Percentiles rank a stretch among this genome's conserved stretches.
These are phyloP conservation scores for Ceyx melanurus DNA, from an alignment of 2,113 vertebrate species.

Conservation along the genomic window DNA sequence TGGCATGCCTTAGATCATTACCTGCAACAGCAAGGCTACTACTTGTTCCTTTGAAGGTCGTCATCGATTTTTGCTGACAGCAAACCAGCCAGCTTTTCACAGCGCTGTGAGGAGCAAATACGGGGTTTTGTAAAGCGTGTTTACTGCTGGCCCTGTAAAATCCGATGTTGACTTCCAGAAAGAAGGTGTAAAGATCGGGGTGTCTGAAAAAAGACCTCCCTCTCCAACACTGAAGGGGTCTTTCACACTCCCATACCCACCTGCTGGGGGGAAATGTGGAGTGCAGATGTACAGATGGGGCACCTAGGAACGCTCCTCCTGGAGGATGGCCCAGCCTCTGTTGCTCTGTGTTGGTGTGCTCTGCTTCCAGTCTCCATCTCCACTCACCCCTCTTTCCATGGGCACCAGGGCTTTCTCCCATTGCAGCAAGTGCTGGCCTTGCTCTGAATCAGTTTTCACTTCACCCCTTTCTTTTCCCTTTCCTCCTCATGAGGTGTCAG, in stretches of 20 bases:
- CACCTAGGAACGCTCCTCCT: background rate
- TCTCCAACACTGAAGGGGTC: background rate
- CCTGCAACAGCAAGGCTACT: background rate
- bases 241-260: background rate
- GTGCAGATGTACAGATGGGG: background rate
- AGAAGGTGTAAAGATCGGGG: background rate
- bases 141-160: background rate
- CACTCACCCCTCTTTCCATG: background rate
- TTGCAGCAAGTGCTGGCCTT: background rate
- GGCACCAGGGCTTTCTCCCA: background rate
- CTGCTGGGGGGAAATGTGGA: background rate
- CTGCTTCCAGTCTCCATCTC: background rate
- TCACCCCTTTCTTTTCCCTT: background rate
- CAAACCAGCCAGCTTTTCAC: background rate
- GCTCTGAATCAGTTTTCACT: background rate
- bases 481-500: background rate
- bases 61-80: conserved; percentile 13
- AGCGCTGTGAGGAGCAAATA: background rate
- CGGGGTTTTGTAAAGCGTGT: background rate
- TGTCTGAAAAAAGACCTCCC: background rate
- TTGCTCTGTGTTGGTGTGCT: background rate
- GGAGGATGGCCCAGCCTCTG: background rate
- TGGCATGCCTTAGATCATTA: background rate
- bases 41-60: background rate
- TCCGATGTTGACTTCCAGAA: background rate